These are phyloP conservation scores for Oceanites oceanicus DNA, from an alignment of 2,113 vertebrate genomes.

Conservation along the genomic window DNA sequence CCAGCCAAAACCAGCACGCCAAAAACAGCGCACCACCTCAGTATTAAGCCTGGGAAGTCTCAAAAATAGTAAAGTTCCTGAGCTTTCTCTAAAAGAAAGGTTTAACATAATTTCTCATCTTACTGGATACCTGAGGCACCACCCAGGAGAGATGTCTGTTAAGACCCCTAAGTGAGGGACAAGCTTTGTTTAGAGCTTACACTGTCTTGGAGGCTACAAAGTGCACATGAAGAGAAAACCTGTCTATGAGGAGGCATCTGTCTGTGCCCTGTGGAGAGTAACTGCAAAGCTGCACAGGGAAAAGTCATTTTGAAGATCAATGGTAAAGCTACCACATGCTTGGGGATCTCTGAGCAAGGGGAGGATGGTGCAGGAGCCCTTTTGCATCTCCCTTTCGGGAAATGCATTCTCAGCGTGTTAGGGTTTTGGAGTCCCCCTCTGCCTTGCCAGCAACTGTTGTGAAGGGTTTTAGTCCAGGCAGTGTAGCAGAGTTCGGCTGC, in stretches of 20 bases:
- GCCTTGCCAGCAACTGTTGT: not conserved
- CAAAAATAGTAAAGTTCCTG: not conserved
- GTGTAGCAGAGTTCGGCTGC: not conserved
- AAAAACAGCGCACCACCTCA: too few species aligned
- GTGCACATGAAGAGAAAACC: not conserved
- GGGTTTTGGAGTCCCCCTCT: not conserved
- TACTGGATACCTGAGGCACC: not conserved
- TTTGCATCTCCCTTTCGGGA: not conserved
- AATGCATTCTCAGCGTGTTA: not conserved
- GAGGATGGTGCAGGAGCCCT: not conserved
- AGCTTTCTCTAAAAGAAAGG: not conserved
- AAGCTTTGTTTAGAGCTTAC: not conserved
- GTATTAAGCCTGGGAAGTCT: not conserved
- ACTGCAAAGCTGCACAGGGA: not conserved
- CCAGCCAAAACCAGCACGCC: too few species aligned
- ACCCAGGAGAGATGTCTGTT: not conserved
- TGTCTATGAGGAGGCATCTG: not conserved
- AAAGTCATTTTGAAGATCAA: not conserved
- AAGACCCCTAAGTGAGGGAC: not conserved
- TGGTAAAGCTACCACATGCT: not conserved
- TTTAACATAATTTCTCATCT: not conserved
- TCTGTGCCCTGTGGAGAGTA: not conserved
- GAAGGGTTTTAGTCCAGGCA: not conserved
- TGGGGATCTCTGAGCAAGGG: not conserved
- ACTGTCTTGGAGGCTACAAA: not conserved